Conservation (phyloP, 2,113 vertebrate genomes). For the Myotis lucifugus region DNA sequence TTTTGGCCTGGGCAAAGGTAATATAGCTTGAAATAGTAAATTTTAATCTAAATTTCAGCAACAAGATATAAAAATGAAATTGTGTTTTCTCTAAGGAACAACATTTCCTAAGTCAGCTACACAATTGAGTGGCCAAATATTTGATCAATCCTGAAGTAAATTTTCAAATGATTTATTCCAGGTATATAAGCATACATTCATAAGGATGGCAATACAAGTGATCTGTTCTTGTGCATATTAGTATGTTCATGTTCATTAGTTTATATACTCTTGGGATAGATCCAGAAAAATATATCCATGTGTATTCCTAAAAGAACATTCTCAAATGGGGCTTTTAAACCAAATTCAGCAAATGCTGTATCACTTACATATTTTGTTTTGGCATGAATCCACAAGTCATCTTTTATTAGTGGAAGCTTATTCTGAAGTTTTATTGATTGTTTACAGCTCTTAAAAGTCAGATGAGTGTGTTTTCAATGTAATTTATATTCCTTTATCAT, state of each 20-base stretch:
- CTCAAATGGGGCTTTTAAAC: background rate
- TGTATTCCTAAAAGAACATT: slow-evolving; percentile 3
- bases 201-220: background rate
- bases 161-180: slow-evolving; percentile 20
- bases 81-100: slow-evolving; percentile 1
- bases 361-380: background rate
- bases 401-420: background rate
- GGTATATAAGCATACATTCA: background rate
- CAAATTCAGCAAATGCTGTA: background rate
- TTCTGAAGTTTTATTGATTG: slow-evolving; percentile 13
- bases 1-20: background rate
- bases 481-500: background rate
- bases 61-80: background rate
- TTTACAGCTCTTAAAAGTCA: slow-evolving; percentile 24
- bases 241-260: background rate
- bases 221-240: background rate
- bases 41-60: slow-evolving; percentile 6
- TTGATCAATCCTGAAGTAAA: background rate
- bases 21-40: background rate
- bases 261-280: background rate
- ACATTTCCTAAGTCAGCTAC: slow-evolving; percentile 1
- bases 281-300: background rate
- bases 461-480: background rate
- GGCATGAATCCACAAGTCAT: background rate
- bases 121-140: background rate